Conservation (phyloP, 2,888 invertebrate genomes). For the Andrena trimmerana region DNA sequence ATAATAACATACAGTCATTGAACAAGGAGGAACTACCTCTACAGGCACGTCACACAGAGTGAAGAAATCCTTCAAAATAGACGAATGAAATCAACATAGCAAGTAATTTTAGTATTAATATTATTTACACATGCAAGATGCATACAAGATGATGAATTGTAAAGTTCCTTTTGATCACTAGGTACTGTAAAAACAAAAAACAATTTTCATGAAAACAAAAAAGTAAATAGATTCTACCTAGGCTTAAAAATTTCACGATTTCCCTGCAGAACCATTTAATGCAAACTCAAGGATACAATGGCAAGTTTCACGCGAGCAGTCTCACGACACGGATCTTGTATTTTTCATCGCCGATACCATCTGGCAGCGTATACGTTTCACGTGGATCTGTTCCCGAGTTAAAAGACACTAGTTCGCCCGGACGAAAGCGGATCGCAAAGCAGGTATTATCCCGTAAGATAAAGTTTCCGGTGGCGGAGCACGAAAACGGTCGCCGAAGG, state of each 20-base stretch:
- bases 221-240: too few species aligned
- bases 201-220: not conserved
- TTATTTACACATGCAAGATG: too few species aligned
- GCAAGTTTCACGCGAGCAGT: slow-evolving; percentile 19
- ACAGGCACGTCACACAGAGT: too few species aligned
- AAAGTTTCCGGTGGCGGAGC: slow-evolving; percentile 75
- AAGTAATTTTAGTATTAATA: too few species aligned
- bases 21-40: too few species aligned
- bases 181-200: not conserved
- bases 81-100: too few species aligned
- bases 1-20: too few species aligned
- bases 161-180: not conserved
- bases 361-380: slow-evolving; percentile 50
- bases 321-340: slow-evolving; percentile 29
- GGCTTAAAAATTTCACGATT: not conserved
- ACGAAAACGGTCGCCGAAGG: slow-evolving; percentile 59
- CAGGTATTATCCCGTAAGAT: slow-evolving; percentile 73
- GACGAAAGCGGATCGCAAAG: slow-evolving; percentile 68
- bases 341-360: slow-evolving; percentile 41
- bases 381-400: slow-evolving; percentile 39
- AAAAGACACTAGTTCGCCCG: slow-evolving; percentile 40
- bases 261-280: slow-evolving; percentile 2
- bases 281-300: not conserved
- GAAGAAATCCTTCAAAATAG: too few species aligned
- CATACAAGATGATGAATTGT: too few species aligned